phyloP scores from a whole-genome alignment of 1,140 invertebrate genomes.

The Cotesia vestalis region DNA sequence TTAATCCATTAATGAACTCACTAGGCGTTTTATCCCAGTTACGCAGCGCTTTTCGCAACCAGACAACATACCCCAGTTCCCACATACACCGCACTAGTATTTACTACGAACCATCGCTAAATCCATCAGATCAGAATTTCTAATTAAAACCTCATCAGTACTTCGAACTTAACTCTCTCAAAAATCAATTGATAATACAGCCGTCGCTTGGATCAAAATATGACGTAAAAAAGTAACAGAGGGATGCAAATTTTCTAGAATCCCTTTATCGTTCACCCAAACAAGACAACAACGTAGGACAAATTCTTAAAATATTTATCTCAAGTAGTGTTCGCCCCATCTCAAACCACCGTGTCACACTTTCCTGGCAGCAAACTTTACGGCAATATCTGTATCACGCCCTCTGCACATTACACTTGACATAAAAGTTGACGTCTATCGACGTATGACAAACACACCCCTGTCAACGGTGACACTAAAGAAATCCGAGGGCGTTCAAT shows the following conservation, averaged over 20 bases:
- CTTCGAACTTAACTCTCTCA: too few species aligned
- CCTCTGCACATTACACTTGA: not conserved
- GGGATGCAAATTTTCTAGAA: slow-evolving; percentile 53
- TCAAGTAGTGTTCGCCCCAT: slow-evolving; percentile 42
- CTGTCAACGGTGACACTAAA: slow-evolving; percentile 17
- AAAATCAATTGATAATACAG: too few species aligned
- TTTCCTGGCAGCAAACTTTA: not conserved
- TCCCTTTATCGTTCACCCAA: slow-evolving; percentile 55
- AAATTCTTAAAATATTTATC: slow-evolving; percentile 67
- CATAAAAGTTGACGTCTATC: slow-evolving; percentile 57
- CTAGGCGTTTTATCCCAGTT: slow-evolving; percentile 48
- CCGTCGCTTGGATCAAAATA: not conserved
- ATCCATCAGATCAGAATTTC: not conserved
- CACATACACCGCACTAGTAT: slow-evolving; percentile 32
- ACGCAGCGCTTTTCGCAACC: slow-evolving; percentile 45
- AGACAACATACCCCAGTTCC: slow-evolving; percentile 33
- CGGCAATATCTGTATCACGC: slow-evolving; percentile 35
- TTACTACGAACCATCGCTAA: not conserved
- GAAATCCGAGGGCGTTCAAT: not conserved
- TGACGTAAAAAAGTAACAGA: slow-evolving; percentile 9
- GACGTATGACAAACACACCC: slow-evolving; percentile 62
- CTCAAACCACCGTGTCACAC: slow-evolving; percentile 24
- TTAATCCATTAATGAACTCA: slow-evolving; percentile 60
- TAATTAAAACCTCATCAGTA: not conserved
- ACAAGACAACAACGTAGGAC: slow-evolving; percentile 54